Conservation (phyloP, 2,888 invertebrate genomes). For the Agapostemon virescens region DNA sequence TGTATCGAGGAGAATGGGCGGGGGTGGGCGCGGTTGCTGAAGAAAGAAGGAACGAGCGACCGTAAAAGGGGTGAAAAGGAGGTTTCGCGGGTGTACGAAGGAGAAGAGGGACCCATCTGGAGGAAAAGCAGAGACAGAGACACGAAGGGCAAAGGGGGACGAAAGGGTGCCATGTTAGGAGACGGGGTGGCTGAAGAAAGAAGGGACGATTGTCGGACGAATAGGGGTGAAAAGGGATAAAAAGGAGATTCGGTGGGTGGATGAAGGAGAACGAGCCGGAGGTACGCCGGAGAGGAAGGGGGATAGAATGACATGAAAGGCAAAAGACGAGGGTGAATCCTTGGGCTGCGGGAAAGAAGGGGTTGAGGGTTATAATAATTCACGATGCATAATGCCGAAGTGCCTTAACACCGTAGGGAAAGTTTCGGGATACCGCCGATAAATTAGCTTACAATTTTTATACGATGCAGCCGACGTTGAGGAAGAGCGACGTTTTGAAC, state of each 20-base stretch:
- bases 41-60: slow-evolving; percentile 21
- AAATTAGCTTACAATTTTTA: slow-evolving; percentile 75
- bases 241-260: neutral
- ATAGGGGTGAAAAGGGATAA: neutral
- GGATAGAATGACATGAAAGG: too few relatives aligned
- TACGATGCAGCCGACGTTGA: slow-evolving; percentile 64
- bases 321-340: slow-evolving; percentile 50
- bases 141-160: neutral
- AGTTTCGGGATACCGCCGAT: slow-evolving; percentile 71
- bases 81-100: neutral
- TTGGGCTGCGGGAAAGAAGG: slow-evolving; percentile 50
- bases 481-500: slow-evolving; percentile 38
- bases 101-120: neutral
- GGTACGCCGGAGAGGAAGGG: too few relatives aligned
- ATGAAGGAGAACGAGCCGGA: too few relatives aligned
- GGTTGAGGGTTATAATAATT: slow-evolving; percentile 73
- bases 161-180: neutral
- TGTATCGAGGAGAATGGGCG: slow-evolving; percentile 70
- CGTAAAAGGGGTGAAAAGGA: neutral
- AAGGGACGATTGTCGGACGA: slow-evolving; percentile 16
- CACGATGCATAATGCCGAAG: slow-evolving; percentile 74
- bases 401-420: slow-evolving; percentile 61
- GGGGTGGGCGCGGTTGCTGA: slow-evolving; percentile 34
- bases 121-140: slow-evolving; percentile 29
- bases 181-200: neutral